phyloP scores from a whole-genome alignment of 1,140 invertebrate species.

The Drosophila obscura region DNA sequence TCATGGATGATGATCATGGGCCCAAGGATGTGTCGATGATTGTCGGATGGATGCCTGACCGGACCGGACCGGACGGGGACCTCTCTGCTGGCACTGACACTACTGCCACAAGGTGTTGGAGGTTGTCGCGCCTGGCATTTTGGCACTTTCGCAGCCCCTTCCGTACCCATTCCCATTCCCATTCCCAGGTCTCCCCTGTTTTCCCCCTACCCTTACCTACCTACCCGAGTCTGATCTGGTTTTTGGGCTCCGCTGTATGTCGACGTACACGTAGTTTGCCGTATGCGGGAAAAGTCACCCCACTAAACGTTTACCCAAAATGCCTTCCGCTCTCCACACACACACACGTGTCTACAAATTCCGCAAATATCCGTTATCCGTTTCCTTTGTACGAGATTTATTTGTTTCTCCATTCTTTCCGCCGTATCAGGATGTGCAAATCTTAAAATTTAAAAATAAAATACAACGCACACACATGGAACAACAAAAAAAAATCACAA shows the following conservation, averaged over 20 bases:
- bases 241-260: conserved; percentile 6
- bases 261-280: background rate
- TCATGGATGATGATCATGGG: conserved; percentile 60
- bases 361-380: conserved; percentile 80
- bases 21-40: conserved; percentile 29
- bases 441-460: conserved; percentile 75
- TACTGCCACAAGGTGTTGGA: conserved; percentile 62
- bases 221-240: background rate
- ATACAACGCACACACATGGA: conserved; percentile 25
- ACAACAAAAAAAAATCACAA: conserved; percentile 16
- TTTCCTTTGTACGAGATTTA: conserved; percentile 78
- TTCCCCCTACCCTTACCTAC: background rate
- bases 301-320: conserved; percentile 47
- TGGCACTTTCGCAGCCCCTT: conserved; percentile 58
- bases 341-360: conserved; percentile 78
- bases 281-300: conserved; percentile 64
- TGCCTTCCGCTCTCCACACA: conserved; percentile 65
- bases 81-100: too few relatives aligned
- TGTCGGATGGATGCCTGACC: conserved; percentile 12
- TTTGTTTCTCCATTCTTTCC: conserved; percentile 43
- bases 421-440: conserved; percentile 70
- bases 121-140: conserved; percentile 78
- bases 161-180: conserved; percentile 29
- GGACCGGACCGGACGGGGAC: background rate
- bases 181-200: conserved; percentile 33